Evolutionary conservation across 2,888 invertebrate species (phyloP).

Genomic region (Venusia cambrica): DNA sequence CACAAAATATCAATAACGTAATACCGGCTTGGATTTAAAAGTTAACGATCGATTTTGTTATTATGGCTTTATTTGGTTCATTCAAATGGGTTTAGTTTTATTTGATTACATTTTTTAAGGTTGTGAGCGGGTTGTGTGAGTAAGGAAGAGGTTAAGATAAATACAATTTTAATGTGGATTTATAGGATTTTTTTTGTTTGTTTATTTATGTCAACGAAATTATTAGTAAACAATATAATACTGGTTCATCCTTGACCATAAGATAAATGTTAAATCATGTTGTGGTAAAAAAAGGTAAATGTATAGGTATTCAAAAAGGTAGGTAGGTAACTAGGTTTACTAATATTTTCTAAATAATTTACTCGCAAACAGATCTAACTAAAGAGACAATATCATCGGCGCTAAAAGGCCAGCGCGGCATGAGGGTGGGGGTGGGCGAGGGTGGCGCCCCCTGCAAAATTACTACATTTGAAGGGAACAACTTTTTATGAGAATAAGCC

Average conservation of each 20-base stretch:
- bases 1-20: slow-evolving; percentile 80
- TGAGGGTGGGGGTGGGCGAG: slow-evolving; percentile 52
- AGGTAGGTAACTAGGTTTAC: too few relatives aligned
- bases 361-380: slow-evolving; percentile 75
- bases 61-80: slow-evolving; percentile 51
- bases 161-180: neutral
- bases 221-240: too few relatives aligned
- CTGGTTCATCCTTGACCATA: too few relatives aligned
- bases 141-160: neutral
- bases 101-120: neutral
- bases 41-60: slow-evolving; percentile 63
- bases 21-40: slow-evolving; percentile 76
- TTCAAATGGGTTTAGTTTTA: slow-evolving; percentile 12
- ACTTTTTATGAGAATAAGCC: slow-evolving; percentile 80
- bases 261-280: too few relatives aligned
- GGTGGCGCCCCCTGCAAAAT: slow-evolving; percentile 67
- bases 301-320: too few relatives aligned
- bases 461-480: slow-evolving; percentile 80
- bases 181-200: slow-evolving; percentile 4
- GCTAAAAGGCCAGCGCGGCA: slow-evolving; percentile 79
- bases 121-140: neutral
- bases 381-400: slow-evolving; percentile 78
- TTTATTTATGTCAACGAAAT: too few relatives aligned
- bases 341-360: slow-evolving; percentile 55
- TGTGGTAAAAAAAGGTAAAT: too few relatives aligned